These are phyloP conservation scores for Suncus etruscus DNA, from an alignment of 2,113 vertebrate species.

Conservation along the genomic window DNA sequence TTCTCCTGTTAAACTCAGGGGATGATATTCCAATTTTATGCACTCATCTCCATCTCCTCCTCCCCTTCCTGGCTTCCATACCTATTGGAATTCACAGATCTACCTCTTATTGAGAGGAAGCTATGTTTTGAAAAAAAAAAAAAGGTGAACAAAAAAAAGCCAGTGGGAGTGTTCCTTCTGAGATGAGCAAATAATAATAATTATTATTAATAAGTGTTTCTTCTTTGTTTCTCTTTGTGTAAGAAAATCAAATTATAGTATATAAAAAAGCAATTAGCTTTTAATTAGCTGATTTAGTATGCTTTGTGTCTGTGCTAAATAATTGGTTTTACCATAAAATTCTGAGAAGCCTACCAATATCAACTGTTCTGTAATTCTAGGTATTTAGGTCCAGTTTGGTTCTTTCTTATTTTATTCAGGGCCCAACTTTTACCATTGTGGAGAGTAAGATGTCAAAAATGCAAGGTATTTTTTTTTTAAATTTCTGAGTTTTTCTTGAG, in stretches of 20 bases:
- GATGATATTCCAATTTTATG: conserved; percentile 46
- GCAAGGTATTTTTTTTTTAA: no score
- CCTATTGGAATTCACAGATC: background rate
- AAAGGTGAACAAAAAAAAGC: background rate
- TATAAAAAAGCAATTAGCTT: conserved; percentile 7
- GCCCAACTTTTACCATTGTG: background rate
- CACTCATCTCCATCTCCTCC: background rate
- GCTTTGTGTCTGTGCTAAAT: background rate
- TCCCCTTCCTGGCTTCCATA: background rate
- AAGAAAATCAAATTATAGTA: conserved; percentile 32
- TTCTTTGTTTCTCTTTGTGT: conserved; percentile 24
- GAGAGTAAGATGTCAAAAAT: background rate
- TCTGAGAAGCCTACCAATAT: background rate
- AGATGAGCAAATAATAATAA: background rate
- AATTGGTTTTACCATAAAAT: background rate
- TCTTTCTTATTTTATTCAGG: background rate
- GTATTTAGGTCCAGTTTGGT: conserved; percentile 10
- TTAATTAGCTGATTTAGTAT: background rate
- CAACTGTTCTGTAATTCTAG: background rate
- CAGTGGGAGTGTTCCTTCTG: background rate
- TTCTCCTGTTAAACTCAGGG: conserved; percentile 74
- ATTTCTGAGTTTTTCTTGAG: conserved; percentile 22
- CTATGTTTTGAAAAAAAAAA: background rate
- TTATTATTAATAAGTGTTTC: background rate
- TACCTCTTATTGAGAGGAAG: background rate